Conservation (phyloP, 2,797 vertebrate species). For the Serranus cabrilla region DNA sequence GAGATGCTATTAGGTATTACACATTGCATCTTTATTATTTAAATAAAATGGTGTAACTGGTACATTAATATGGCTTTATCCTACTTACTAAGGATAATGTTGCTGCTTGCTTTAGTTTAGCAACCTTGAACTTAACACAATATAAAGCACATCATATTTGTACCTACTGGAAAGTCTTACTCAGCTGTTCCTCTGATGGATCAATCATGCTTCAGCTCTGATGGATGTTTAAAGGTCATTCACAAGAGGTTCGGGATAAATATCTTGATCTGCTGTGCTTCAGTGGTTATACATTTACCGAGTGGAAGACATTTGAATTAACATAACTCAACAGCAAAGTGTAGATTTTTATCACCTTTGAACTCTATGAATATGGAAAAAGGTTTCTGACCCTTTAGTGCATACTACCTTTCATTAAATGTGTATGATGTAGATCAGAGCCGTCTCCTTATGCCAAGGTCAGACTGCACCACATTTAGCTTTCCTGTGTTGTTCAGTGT, state of each 20-base stretch:
- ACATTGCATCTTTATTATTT: not conserved
- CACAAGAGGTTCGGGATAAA: slow-evolving; percentile 11
- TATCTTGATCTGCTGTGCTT: slow-evolving; percentile 11
- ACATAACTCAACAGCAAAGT: not conserved
- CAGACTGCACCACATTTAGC: not conserved
- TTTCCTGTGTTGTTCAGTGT: not conserved
- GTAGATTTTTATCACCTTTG: slow-evolving; percentile 13
- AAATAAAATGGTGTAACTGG: not conserved
- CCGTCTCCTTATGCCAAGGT: not conserved
- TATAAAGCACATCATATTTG: not conserved
- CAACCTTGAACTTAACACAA: slow-evolving; percentile 4
- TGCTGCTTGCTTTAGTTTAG: not conserved
- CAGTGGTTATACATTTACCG: not conserved
- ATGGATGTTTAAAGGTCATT: slow-evolving; percentile 40
- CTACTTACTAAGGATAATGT: not conserved
- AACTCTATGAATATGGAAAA: slow-evolving; percentile 10
- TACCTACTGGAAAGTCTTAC: not conserved
- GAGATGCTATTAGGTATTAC: no score
- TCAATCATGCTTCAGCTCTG: slow-evolving; percentile 2
- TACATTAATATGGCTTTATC: not conserved
- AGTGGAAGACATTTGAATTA: slow-evolving; percentile 6
- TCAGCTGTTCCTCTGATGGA: slow-evolving; percentile 30
- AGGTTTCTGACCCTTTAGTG: slow-evolving; percentile 2
- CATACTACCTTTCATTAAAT: not conserved
- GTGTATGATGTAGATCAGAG: not conserved